A percentile compares a stretch with the other conserved stretches of the same genome.
Evolutionary conservation across 2,888 invertebrate species (phyloP).

Genomic region (Agrotis segetum): DNA sequence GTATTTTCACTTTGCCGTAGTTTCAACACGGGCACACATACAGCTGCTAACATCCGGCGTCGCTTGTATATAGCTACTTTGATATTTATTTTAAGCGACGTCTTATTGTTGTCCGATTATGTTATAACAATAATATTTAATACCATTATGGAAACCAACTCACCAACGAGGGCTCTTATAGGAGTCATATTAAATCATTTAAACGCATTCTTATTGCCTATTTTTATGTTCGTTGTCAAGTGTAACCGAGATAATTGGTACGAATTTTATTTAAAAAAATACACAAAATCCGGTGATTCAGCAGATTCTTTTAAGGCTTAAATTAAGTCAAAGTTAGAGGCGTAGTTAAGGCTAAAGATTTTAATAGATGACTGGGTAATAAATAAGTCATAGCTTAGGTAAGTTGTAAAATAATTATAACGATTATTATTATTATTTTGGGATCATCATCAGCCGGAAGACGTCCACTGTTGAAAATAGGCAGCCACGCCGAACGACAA

Average conservation of each 20-base stretch:
- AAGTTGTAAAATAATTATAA: too few relatives aligned
- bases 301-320: too few relatives aligned
- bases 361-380: too few relatives aligned
- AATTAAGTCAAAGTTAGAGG: too few relatives aligned
- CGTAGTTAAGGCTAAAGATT: too few relatives aligned
- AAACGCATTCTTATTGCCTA: not conserved
- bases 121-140: constrained; percentile 6
- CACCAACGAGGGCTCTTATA: not conserved
- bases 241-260: constrained; percentile 22
- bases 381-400: too few relatives aligned
- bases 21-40: not conserved
- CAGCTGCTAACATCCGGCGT: not conserved
- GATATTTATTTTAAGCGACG: constrained; percentile 15
- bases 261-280: constrained; percentile 15
- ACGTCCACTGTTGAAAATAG: too few relatives aligned
- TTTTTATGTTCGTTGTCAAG: constrained; percentile 12
- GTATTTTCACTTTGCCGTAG: constrained; percentile 20
- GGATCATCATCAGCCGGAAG: too few relatives aligned
- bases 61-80: constrained; percentile 25
- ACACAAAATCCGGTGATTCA: too few relatives aligned
- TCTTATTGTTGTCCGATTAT: constrained; percentile 6
- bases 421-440: too few relatives aligned
- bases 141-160: not conserved
- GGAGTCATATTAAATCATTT: not conserved
- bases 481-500: too few relatives aligned